phyloP scores from a whole-genome alignment of 2,113 vertebrate genomes.

The Isichthys henryi region DNA sequence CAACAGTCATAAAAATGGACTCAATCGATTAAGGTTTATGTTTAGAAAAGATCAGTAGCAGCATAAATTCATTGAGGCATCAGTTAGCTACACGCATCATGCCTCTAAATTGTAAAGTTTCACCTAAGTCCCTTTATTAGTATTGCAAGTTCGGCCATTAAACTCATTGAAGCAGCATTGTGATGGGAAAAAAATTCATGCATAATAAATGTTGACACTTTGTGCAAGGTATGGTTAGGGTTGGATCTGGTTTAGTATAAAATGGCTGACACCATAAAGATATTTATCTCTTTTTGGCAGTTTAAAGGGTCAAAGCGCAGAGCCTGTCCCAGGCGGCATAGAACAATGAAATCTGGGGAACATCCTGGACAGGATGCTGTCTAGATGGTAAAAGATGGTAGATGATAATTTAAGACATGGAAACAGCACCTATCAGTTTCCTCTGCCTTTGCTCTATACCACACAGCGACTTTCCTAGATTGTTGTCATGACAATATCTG shows the following conservation, averaged over 20 bases:
- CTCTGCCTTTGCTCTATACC: neutral
- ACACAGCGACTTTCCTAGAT: neutral
- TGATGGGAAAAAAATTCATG: neutral
- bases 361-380: neutral
- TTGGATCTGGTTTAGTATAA: neutral
- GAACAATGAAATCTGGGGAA: neutral
- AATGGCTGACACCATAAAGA: neutral
- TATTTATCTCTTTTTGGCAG: neutral
- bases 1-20: neutral
- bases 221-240: neutral
- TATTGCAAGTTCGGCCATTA: neutral
- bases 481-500: slow-evolving; percentile 4
- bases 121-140: neutral
- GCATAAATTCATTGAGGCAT: neutral
- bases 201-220: neutral
- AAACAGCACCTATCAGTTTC: neutral
- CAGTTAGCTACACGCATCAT: neutral
- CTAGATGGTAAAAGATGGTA: neutral
- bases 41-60: neutral
- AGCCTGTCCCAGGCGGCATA: neutral
- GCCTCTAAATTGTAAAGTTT: neutral
- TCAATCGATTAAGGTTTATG: neutral
- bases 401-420: neutral
- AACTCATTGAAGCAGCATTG: neutral
- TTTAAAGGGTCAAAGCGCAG: neutral